Evolutionary conservation across 2,797 vertebrate species (phyloP).

Genomic region (Macroramphosus scolopax): DNA sequence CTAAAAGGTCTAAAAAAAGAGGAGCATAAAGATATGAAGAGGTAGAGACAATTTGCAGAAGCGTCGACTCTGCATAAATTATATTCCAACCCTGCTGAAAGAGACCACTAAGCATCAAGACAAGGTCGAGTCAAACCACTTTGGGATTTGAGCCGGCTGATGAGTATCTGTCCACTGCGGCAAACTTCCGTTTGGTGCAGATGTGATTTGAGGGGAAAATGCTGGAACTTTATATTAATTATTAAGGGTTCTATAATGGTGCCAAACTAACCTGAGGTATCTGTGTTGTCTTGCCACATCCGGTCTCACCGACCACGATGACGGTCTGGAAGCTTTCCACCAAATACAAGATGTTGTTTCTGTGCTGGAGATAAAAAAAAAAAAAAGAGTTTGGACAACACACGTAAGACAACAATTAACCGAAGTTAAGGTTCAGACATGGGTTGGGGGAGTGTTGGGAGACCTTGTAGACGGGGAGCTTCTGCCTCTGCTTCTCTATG

Average conservation of each 20-base stretch:
- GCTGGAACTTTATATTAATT: too few species aligned
- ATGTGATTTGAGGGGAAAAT: constrained; percentile 9
- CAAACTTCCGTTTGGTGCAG: not conserved
- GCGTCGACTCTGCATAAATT: too few species aligned
- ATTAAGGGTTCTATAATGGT: too few species aligned
- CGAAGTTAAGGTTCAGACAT: too few species aligned
- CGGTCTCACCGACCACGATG: constrained; percentile 96
- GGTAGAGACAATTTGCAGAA: too few species aligned
- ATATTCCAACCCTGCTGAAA: too few species aligned
- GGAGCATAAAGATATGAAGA: too few species aligned
- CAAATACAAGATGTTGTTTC: constrained; percentile 96
- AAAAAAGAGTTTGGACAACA: too few species aligned
- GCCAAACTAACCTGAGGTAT: constrained; percentile 87
- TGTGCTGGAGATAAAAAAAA: constrained; percentile 82
- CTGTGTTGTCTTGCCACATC: constrained; percentile 97
- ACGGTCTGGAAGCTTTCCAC: constrained; percentile 95
- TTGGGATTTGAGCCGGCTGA: constrained; percentile 31
- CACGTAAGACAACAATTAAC: too few species aligned
- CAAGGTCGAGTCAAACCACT: constrained; percentile 45
- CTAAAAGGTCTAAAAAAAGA: too few species aligned
- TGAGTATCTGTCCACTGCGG: constrained; percentile 29
- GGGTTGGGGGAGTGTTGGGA: too few species aligned
- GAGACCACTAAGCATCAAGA: too few species aligned
- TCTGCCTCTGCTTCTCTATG: constrained; percentile 96
- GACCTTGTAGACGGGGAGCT: constrained; percentile 96